Percentiles rank a stretch among this genome's conserved stretches.
Conservation (phyloP, 2,888 invertebrate species). For the Drosophila anomalipes region DNA sequence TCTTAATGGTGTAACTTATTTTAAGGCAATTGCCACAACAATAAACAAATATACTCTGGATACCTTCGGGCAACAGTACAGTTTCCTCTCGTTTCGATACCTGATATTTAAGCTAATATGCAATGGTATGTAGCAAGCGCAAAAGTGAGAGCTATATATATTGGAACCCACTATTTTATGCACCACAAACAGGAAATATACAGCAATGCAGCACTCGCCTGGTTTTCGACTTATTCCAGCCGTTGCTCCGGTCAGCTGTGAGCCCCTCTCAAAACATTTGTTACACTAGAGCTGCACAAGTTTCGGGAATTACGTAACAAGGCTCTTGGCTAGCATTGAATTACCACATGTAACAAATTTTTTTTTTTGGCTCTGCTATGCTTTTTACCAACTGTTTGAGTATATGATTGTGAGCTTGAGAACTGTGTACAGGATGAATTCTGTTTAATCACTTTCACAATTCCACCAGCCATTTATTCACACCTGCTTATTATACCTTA, state of each 20-base stretch:
- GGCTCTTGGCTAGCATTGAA: constrained; percentile 48
- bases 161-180: constrained; percentile 54
- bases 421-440: not conserved
- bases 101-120: constrained; percentile 18
- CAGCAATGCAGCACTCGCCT: constrained; percentile 45
- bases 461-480: not conserved
- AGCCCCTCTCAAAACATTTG: constrained; percentile 55
- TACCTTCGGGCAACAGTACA: constrained; percentile 3
- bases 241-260: constrained; percentile 41
- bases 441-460: not conserved
- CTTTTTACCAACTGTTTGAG: constrained; percentile 15
- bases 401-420: not conserved
- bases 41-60: not conserved
- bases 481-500: not conserved
- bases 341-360: constrained; percentile 23
- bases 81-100: constrained; percentile 17
- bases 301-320: constrained; percentile 70
- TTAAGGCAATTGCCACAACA: constrained; percentile 8
- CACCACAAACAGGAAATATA: constrained; percentile 71
- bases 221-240: constrained; percentile 39
- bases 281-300: constrained; percentile 48
- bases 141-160: constrained; percentile 62
- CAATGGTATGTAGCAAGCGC: constrained; percentile 4
- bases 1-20: not conserved
- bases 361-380: constrained; percentile 2